These are phyloP conservation scores for Calyptomena viridis DNA, from an alignment of 2,113 vertebrate species.

Conservation along the genomic window DNA sequence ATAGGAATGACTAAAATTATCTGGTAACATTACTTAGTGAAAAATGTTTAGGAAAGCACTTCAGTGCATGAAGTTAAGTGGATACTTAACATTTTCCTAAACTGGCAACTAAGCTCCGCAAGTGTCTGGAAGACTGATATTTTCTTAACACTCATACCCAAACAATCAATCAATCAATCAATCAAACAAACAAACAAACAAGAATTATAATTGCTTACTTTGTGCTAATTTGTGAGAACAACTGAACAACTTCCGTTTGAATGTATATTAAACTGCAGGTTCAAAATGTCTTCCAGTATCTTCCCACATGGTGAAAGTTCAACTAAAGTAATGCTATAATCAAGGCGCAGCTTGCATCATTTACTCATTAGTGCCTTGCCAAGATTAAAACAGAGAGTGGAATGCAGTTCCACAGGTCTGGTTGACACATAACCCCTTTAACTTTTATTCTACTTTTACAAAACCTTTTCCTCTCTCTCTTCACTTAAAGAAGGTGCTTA, in stretches of 20 bases:
- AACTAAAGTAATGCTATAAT: neutral
- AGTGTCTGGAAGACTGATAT: neutral
- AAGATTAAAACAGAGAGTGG: slow-evolving; percentile 3
- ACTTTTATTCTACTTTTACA: neutral
- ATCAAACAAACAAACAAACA: neutral
- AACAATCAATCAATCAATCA: neutral
- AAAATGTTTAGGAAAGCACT: neutral
- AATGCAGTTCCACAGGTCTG: slow-evolving; percentile 4
- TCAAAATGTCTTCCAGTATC: neutral
- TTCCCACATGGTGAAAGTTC: neutral
- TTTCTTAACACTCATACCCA: neutral
- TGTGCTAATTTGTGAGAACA: neutral
- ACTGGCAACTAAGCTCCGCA: neutral
- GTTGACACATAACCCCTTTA: neutral
- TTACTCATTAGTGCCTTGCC: slow-evolving; percentile 5
- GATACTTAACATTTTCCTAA: neutral
- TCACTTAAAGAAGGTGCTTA: neutral
- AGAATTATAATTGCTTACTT: neutral
- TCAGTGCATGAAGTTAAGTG: neutral
- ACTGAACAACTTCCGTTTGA: neutral
- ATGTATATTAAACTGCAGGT: neutral
- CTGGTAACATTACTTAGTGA: neutral
- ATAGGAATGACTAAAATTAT: neutral
- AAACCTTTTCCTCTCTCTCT: neutral
- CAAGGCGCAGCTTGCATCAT: neutral